Evolutionary conservation across 2,113 vertebrate species (phyloP).

Genomic region (Archilochus colubris): DNA sequence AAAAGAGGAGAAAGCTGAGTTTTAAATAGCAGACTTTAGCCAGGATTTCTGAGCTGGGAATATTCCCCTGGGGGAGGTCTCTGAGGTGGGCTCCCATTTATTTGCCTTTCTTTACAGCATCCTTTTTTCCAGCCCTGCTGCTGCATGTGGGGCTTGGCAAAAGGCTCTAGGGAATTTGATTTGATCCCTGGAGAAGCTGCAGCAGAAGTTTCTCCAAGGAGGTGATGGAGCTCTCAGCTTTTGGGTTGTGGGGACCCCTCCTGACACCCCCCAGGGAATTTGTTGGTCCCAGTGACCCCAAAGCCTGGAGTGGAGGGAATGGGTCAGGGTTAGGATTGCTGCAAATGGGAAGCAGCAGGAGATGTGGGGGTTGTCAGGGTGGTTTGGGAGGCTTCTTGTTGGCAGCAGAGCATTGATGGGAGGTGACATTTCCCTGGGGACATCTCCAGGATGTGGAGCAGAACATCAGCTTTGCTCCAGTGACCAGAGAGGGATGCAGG

Average conservation of each 20-base stretch:
- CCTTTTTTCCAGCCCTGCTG: neutral
- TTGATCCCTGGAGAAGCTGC: too few relatives aligned
- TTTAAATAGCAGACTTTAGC: neutral
- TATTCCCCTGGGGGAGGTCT: neutral
- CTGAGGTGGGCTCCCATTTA: rapidly evolving
- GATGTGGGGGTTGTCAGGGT: neutral
- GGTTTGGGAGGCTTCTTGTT: too few relatives aligned
- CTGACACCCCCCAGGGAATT: rapidly evolving
- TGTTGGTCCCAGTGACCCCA: too few relatives aligned
- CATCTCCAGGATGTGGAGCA: neutral
- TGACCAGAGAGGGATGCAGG: neutral
- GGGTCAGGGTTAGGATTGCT: neutral
- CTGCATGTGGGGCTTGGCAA: neutral
- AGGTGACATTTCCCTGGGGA: neutral
- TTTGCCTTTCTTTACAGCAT: rapidly evolving
- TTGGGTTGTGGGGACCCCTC: neutral
- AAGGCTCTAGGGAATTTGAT: neutral
- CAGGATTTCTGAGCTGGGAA: neutral
- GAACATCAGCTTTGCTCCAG: neutral
- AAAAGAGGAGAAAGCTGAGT: neutral
- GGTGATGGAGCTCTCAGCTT: neutral
- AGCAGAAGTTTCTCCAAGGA: neutral
- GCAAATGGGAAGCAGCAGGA: neutral
- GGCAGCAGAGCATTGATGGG: too few relatives aligned
- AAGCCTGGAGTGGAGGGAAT: neutral